Evolutionary conservation across 1,140 invertebrate genomes (phyloP), one percentile per base, ranked within the genome.

Genomic region (Pogonomyrmex barbatus): DNA sequence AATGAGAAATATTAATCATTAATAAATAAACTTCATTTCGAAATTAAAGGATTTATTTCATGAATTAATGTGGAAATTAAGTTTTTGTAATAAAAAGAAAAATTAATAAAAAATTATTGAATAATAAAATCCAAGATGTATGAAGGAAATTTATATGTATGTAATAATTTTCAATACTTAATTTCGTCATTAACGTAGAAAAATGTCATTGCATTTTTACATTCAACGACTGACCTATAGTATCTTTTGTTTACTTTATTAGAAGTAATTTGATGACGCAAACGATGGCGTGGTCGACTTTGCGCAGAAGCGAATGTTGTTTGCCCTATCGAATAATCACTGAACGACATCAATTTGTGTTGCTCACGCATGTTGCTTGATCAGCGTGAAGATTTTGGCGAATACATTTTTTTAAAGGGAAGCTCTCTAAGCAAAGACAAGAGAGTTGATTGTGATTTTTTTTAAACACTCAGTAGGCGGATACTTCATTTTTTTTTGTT

Each of bases 251-350:
- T 73, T 58, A 60, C 6, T 58, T 73, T 45, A 24, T 82, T 65
- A 42, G 30, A 79, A 81, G 24, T 68, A 54, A 56, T 33, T 81
- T 67, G 50, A 81, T 70, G 63, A 81, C 63, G 50, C 24, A 52
- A 54, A 42, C 62, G 63, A 68, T 52, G 62, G 12, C 45, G 42
- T 65, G 47, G 70, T 81, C n/a, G 36, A 54, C n/a, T 81, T 67
- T 70, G 77, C 63, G 77, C 63, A 81, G 47, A 68, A 81, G 36
- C 36, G 24, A 42, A 24, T 52, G 36, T 12, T 47, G 47, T 42
- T 68, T 30, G 17, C 33, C 17, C 62, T n/a, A 54, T 12, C 47
- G 47, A 67, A n/a, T 78, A 58, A 79, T 39, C 47, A 47, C 33
- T 50, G 45, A 78, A 68, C 50, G 17, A 47, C 24, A 67, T 81